Conservation (phyloP, 2,113 vertebrate genomes). For the Potamarius usumacintae region DNA sequence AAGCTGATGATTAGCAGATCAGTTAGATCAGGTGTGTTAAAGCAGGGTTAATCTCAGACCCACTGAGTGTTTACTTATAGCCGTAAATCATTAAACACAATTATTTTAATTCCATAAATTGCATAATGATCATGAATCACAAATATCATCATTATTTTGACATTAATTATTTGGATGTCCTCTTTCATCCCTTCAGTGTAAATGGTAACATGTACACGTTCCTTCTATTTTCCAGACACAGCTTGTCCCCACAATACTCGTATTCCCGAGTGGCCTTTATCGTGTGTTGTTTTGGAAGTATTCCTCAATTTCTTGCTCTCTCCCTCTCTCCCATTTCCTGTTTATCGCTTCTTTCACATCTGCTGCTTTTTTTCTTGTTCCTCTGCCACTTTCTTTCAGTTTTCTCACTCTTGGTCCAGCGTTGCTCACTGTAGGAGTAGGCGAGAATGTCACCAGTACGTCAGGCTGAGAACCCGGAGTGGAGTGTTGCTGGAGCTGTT, state of each 20-base stretch:
- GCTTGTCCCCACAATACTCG: slow-evolving; percentile 32
- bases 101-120: not conserved
- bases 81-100: slow-evolving; percentile 9
- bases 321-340: slow-evolving; percentile 9
- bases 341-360: slow-evolving; percentile 22
- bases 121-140: not conserved
- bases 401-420: slow-evolving; percentile 51
- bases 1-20: not conserved
- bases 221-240: slow-evolving; percentile 28
- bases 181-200: not conserved
- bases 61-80: not conserved
- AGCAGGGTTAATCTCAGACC: not conserved
- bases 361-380: not conserved
- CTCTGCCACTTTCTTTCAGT: slow-evolving; percentile 9
- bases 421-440: slow-evolving; percentile 15
- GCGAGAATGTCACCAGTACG: slow-evolving; percentile 30
- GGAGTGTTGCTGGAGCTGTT: slow-evolving; percentile 41
- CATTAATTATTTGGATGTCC: slow-evolving; percentile 30
- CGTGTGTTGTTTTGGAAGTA: slow-evolving; percentile 33
- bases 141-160: not conserved
- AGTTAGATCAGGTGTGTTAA: not conserved
- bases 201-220: slow-evolving; percentile 23
- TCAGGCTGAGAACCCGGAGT: not conserved
- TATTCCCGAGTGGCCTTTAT: slow-evolving; percentile 37
- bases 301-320: not conserved